A percentile compares a stretch with the other conserved stretches of the same genome.
Evolutionary conservation across 23 tunicate genomes (phyloP).

Genomic region (Styela plicata): DNA sequence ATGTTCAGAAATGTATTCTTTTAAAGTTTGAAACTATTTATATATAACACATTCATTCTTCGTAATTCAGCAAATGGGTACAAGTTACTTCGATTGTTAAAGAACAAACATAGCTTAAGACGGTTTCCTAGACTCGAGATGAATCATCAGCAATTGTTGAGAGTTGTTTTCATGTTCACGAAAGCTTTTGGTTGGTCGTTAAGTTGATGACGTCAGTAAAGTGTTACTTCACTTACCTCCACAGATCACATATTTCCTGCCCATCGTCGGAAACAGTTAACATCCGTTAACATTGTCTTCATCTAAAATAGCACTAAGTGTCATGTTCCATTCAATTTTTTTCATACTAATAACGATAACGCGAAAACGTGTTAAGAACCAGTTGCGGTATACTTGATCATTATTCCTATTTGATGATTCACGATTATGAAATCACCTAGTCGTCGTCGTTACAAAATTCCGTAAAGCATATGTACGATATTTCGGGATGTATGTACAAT

Average conservation of each 20-base stretch:
- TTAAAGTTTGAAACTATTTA: too few relatives aligned
- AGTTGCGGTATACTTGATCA: neutral
- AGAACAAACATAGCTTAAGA: neutral
- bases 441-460: neutral
- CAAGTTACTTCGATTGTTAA: neutral
- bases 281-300: too few relatives aligned
- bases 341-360: too few relatives aligned
- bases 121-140: constrained; percentile 7
- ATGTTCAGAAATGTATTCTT: too few relatives aligned
- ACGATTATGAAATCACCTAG: constrained; percentile 5
- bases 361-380: neutral
- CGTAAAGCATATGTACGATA: neutral
- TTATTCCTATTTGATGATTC: constrained; percentile 17
- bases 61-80: too few relatives aligned
- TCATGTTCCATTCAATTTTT: too few relatives aligned
- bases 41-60: too few relatives aligned
- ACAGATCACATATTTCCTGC: neutral
- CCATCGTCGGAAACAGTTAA: neutral
- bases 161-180: neutral
- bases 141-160: constrained; percentile 28
- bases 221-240: too few relatives aligned
- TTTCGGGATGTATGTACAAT: neutral
- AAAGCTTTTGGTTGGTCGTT: neutral
- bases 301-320: too few relatives aligned
- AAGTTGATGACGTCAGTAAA: neutral